A percentile compares a stretch with the other conserved stretches of the same genome.
Conservation (phyloP, 2,888 invertebrate genomes). For the Agrotis exclamationis region DNA sequence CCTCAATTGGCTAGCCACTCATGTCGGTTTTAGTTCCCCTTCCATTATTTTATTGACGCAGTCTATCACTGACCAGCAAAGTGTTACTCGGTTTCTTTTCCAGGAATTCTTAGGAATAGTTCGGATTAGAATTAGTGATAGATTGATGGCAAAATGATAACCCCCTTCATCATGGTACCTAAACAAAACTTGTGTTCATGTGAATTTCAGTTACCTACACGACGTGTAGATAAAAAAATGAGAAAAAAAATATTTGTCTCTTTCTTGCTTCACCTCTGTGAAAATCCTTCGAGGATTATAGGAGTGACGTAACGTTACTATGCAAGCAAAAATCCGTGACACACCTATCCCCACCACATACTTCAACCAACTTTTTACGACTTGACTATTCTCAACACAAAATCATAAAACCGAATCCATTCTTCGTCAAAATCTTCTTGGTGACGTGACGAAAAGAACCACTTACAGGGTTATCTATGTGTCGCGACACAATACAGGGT, state of each 20-base stretch:
- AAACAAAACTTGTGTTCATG: background rate
- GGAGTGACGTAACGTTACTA: background rate
- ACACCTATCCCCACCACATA: slow-evolving; percentile 11
- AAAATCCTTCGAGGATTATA: background rate
- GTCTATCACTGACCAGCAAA: background rate
- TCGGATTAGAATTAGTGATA: background rate
- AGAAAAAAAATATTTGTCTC: no score
- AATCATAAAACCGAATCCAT: slow-evolving; percentile 58
- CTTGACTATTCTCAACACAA: slow-evolving; percentile 52
- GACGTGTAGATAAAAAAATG: background rate
- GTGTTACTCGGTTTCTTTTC: background rate
- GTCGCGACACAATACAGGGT: slow-evolving; percentile 63
- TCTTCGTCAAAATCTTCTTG: slow-evolving; percentile 49
- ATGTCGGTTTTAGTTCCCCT: slow-evolving; percentile 6
- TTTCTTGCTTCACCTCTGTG: background rate
- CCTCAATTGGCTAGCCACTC: slow-evolving; percentile 16
- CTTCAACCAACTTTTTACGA: slow-evolving; percentile 42
- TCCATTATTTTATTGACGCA: slow-evolving; percentile 14
- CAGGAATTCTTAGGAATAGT: background rate
- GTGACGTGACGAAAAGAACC: slow-evolving; percentile 64
- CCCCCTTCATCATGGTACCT: background rate
- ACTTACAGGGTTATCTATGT: slow-evolving; percentile 69
- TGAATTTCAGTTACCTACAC: background rate
- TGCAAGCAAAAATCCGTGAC: slow-evolving; percentile 21
- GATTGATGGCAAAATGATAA: background rate